Conservation (phyloP, 2,888 invertebrate genomes). For the Strigamia maritima region DNA sequence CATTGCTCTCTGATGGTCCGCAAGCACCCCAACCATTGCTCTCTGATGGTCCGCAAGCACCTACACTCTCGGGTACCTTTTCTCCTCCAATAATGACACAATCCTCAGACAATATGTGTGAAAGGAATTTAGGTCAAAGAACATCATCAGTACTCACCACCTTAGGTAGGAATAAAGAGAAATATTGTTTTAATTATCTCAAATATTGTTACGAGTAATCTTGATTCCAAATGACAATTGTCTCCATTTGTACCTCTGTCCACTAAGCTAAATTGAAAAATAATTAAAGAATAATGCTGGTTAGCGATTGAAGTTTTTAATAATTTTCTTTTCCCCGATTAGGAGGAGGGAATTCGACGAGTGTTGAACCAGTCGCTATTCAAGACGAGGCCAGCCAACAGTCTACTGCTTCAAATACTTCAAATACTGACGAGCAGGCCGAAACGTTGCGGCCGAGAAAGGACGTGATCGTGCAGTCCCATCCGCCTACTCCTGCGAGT, state of each 20-base stretch:
- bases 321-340: not conserved
- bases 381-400: constrained; percentile 85
- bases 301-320: not conserved
- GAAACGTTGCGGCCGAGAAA: constrained; percentile 50
- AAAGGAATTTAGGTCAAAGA: constrained; percentile 36
- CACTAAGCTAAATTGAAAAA: not conserved
- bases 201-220: not conserved
- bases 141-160: constrained; percentile 11
- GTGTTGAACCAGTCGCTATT: constrained; percentile 49
- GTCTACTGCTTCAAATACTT: constrained; percentile 87
- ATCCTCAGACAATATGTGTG: constrained; percentile 49
- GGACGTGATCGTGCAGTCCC: constrained; percentile 65
- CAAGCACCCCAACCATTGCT: too few species aligned
- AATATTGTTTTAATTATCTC: not conserved
- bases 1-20: too few species aligned
- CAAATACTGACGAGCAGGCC: constrained; percentile 51
- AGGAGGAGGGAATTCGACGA: not conserved
- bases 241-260: not conserved
- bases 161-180: constrained; percentile 2
- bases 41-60: too few species aligned
- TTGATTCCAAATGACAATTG: not conserved
- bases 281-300: not conserved
- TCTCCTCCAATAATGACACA: constrained; percentile 46
- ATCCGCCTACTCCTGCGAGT: constrained; percentile 76
- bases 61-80: constrained; percentile 44